Evolutionary conservation across 2,888 invertebrate genomes (phyloP), one percentile per base, ranked within the genome.

Genomic region (Spicauda simplicius): DNA sequence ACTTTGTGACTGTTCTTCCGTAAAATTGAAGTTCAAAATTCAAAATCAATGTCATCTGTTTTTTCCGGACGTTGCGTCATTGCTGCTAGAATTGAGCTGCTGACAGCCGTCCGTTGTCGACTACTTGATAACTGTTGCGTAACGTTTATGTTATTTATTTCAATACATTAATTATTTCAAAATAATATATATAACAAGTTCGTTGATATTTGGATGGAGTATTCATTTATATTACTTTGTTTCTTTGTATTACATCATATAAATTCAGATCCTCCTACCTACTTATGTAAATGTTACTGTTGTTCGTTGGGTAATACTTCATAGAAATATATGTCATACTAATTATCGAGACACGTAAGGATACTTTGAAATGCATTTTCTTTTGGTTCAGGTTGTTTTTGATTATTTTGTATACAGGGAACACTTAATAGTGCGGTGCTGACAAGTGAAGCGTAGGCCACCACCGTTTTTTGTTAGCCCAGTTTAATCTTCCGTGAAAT

Each of bases 401-500:
- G 41, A 62, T n/a, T 45, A 45, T 54, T 62, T 62, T 41, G 41
- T 52, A 8, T 33, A 55, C 12, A 25, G 41, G 16, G 16, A 45
- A 58, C 19, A 61, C 53, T 61, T 53, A 55, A 45, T 55, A 54
- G 54, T 25, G 55, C 11, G 25, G 62, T 54, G 54, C 54, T 25
- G 25, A 54, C 45, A 55, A 54, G 62, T 62, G 16, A 45, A 62
- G 54, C 62, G 64, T 64, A 45, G 57, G 74, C 74, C 74, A 76
- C 72, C 75, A 69, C 69, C 72, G 25, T 74, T 85, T 84, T 84
- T 85, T 85, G 80, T 80, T 75, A 69, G 72, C 55, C 50, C 68
- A 76, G 77, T 79, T 76, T 81, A 88, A 86, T 86, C 84, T 80
- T 69, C 83, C 84, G 83, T 87, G 82, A 85, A 85, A 80, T 77